Evolutionary conservation across 2,888 invertebrate genomes (phyloP).

Genomic region (Mesochorus sp.): DNA sequence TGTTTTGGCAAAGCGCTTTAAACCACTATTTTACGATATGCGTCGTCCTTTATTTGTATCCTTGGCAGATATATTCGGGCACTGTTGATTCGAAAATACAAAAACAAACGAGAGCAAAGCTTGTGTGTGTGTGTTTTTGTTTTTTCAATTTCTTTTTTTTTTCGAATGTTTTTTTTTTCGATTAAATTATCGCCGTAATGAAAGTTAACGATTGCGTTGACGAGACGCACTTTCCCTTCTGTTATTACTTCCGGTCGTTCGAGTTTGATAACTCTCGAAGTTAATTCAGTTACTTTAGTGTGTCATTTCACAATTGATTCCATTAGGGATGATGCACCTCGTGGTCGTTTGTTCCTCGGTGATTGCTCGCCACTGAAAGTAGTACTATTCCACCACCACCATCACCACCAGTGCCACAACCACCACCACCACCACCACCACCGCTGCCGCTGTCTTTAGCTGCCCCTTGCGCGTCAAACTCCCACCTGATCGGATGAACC

Average conservation of each 20-base stretch:
- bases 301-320: too few relatives aligned
- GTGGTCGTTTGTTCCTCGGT: conserved; percentile 45
- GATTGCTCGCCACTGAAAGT: conserved; percentile 56
- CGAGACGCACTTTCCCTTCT: too few relatives aligned
- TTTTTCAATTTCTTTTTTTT: not conserved
- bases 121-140: not conserved
- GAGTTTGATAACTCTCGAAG: too few relatives aligned
- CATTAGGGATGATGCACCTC: conserved; percentile 33
- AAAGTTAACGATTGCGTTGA: too few relatives aligned
- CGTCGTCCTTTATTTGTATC: conserved; percentile 1
- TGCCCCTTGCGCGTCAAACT: conserved; percentile 13
- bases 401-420: not conserved
- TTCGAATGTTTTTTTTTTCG: too few relatives aligned
- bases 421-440: not conserved
- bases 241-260: not conserved
- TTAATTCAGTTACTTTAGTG: too few relatives aligned
- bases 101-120: not conserved
- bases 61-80: conserved; percentile 2
- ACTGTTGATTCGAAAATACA: conserved; percentile 24
- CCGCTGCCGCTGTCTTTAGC: too few relatives aligned
- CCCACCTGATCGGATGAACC: conserved; percentile 15
- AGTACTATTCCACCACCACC: conserved; percentile 37
- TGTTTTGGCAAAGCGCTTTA: not conserved
- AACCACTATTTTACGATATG: not conserved
- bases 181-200: too few relatives aligned